These are phyloP conservation scores for Perizoma affinitatum DNA, from an alignment of 2,888 invertebrate species.

Conservation along the genomic window DNA sequence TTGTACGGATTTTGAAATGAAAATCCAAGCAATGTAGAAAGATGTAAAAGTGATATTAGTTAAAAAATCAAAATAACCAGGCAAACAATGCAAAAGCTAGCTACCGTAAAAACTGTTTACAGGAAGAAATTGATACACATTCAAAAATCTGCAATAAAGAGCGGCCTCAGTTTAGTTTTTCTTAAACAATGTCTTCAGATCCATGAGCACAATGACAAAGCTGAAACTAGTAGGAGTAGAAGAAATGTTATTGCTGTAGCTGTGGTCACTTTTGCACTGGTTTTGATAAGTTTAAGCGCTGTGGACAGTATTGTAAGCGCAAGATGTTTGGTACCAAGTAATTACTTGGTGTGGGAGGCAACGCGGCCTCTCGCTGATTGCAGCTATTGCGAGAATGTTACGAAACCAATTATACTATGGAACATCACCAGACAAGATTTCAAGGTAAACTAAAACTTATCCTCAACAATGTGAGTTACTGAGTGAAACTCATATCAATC, in stretches of 20 bases:
- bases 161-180: slow-evolving; percentile 53
- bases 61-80: neutral
- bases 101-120: slow-evolving; percentile 13
- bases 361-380: slow-evolving; percentile 93
- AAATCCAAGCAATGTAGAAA: neutral
- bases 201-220: slow-evolving; percentile 50
- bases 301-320: slow-evolving; percentile 77
- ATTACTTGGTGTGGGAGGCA: slow-evolving; percentile 94
- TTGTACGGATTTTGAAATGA: neutral
- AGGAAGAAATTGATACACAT: slow-evolving; percentile 46
- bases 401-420: slow-evolving; percentile 86
- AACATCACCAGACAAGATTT: slow-evolving; percentile 89
- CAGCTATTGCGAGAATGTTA: slow-evolving; percentile 88
- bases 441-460: slow-evolving; percentile 58
- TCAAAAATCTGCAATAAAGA: slow-evolving; percentile 60
- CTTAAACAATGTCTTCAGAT: slow-evolving; percentile 59
- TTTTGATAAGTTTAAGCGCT: slow-evolving; percentile 53
- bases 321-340: slow-evolving; percentile 92
- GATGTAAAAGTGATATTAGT: neutral
- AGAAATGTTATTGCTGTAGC: slow-evolving; percentile 48
- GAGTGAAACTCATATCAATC: no score
- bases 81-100: slow-evolving; percentile 29
- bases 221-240: slow-evolving; percentile 46
- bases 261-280: slow-evolving; percentile 49
- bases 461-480: no score